These are phyloP conservation scores for Phenganax stokvisi DNA, from an alignment of 92 coral and sea anemone species.

Conservation along the genomic window DNA sequence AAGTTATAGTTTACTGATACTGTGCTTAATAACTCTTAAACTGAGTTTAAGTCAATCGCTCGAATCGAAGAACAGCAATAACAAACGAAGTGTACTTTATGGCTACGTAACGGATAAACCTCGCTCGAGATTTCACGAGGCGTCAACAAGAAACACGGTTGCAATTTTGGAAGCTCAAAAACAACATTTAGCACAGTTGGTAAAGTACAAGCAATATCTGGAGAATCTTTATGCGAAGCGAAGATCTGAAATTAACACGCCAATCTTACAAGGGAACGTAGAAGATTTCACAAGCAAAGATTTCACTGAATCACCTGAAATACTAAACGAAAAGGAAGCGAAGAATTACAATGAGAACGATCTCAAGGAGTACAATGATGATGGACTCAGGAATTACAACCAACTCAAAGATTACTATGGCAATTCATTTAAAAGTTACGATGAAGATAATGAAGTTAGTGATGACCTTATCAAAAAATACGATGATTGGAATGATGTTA, in stretches of 20 bases:
- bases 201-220: conserved; percentile 1
- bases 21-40: no score
- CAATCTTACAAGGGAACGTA: conserved; percentile 3
- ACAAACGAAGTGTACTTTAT: conserved; percentile 6
- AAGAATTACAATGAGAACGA: neutral
- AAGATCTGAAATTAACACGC: conserved; percentile 31
- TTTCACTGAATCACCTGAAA: neutral
- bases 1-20: no score
- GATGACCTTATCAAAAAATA: no score
- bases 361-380: no score
- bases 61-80: no score
- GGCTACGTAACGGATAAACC: neutral
- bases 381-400: no score
- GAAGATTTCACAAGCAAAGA: conserved; percentile 6
- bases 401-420: no score
- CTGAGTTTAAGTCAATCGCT: no score
- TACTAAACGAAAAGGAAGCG: neutral
- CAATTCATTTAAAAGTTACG: no score
- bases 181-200: neutral
- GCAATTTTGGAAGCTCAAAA: conserved; percentile 1
- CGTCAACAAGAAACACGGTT: neutral
- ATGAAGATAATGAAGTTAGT: no score
- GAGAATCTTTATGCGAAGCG: conserved; percentile 1
- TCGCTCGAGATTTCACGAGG: neutral
- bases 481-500: neutral